A percentile compares a stretch with the other conserved stretches of the same genome.
phyloP scores from a whole-genome alignment of 2,888 invertebrate genomes.

The Melitaea athalia region DNA sequence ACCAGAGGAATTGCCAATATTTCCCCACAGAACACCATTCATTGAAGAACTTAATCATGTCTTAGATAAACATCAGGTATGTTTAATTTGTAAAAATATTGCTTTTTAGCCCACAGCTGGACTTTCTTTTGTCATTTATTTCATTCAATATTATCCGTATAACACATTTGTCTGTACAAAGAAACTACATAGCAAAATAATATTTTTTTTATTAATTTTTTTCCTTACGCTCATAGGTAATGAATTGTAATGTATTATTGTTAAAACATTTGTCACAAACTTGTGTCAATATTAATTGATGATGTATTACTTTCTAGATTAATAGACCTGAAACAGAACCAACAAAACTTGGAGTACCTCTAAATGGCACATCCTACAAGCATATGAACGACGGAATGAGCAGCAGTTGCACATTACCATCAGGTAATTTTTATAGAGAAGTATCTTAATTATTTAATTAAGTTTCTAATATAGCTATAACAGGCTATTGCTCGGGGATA shows the following conservation, averaged over 20 bases:
- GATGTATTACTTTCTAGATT: conserved; percentile 54
- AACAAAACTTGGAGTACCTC: conserved; percentile 70
- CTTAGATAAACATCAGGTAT: conserved; percentile 87
- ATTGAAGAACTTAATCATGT: conserved; percentile 90
- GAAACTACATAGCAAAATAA: too few species aligned
- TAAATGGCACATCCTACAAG: conserved; percentile 75
- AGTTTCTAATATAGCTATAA: too few species aligned
- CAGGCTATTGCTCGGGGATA: too few species aligned
- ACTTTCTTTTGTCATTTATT: too few species aligned
- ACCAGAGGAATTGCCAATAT: conserved; percentile 96
- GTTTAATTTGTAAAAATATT: background rate
- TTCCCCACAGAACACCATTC: conserved; percentile 95
- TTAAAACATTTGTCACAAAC: background rate
- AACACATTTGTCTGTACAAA: too few species aligned
- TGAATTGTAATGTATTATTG: background rate
- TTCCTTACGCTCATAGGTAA: too few species aligned
- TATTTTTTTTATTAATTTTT: too few species aligned
- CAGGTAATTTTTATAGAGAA: conserved; percentile 53
- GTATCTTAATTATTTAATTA: too few species aligned
- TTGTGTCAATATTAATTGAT: background rate
- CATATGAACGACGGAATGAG: conserved; percentile 87
- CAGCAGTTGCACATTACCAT: conserved; percentile 89
- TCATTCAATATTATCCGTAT: too few species aligned
- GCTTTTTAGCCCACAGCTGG: too few species aligned
- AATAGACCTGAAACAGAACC: conserved; percentile 78